phyloP scores from a whole-genome alignment of 1,140 invertebrate genomes.

The Drosophila subpulchrella region DNA sequence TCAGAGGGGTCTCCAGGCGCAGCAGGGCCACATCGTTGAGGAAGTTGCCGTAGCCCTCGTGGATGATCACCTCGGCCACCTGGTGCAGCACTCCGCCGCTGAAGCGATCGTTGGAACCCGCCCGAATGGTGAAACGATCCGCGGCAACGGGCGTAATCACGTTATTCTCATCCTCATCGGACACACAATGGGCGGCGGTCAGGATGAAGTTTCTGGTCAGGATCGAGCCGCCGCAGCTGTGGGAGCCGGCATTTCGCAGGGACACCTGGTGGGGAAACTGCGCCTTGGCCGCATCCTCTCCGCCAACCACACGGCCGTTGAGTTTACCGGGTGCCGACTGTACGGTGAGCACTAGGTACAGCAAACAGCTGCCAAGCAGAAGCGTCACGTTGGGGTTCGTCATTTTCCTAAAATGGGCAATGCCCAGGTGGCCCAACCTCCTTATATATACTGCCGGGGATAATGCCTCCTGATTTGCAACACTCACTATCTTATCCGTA shows the following conservation, averaged over 20 bases:
- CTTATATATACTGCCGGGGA: conserved; percentile 11
- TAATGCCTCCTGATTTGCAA: conserved; percentile 11
- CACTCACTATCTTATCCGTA: conserved; percentile 16
- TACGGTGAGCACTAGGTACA: conserved; percentile 7
- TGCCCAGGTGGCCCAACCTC: neutral
- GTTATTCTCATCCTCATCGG: conserved; percentile 3
- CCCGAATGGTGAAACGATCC: conserved; percentile 40
- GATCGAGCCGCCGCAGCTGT: conserved; percentile 87
- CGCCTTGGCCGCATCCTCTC: conserved; percentile 75
- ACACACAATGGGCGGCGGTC: conserved; percentile 87
- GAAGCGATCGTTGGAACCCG: conserved; percentile 59
- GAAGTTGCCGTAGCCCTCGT: conserved; percentile 77
- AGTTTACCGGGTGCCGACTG: conserved; percentile 37
- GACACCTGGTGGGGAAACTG: conserved; percentile 86
- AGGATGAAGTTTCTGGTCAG: conserved; percentile 85
- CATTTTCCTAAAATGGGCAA: conserved; percentile 9
- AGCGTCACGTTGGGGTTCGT: neutral
- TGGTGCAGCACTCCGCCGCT: conserved; percentile 48
- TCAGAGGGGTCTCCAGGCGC: conserved; percentile 72
- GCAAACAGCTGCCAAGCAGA: conserved; percentile 1
- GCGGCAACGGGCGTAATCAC: conserved; percentile 13
- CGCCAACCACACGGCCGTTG: conserved; percentile 84
- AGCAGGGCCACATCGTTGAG: conserved; percentile 86
- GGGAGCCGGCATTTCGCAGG: conserved; percentile 71
- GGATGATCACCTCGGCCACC: conserved; percentile 69